These are phyloP conservation scores for Aproaerema taeniolella DNA, from an alignment of 2,888 invertebrate genomes.

Conservation along the genomic window DNA sequence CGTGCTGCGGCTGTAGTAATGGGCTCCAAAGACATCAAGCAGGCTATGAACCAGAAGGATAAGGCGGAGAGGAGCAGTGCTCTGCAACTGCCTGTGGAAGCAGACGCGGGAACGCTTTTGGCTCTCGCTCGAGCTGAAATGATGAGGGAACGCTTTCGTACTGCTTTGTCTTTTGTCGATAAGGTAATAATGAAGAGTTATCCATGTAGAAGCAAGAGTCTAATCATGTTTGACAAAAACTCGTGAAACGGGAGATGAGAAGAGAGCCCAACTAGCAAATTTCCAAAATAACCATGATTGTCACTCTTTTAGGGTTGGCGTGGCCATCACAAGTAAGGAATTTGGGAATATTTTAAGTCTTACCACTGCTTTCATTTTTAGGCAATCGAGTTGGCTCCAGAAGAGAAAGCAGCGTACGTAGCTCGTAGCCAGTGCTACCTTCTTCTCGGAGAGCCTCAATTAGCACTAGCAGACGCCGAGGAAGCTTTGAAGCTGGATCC, in stretches of 20 bases:
- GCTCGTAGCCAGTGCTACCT: conserved; percentile 93
- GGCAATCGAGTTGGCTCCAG: conserved; percentile 91
- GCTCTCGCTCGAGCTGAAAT: conserved; percentile 87
- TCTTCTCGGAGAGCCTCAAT: conserved; percentile 88
- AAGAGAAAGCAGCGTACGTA: conserved; percentile 90
- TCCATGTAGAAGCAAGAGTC: no score
- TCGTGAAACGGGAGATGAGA: no score
- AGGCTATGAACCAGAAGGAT: conserved; percentile 87
- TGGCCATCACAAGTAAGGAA: no score
- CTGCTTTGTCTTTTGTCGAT: conserved; percentile 85
- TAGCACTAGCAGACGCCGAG: conserved; percentile 91
- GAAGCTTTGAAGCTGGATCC: conserved; percentile 85
- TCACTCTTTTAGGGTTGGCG: no score
- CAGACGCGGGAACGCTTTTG: conserved; percentile 85
- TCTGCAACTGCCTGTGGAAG: conserved; percentile 86
- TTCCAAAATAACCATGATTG: no score
- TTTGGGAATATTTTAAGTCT: no score
- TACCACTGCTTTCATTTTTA: no score
- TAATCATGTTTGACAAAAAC: no score
- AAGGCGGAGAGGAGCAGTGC: conserved; percentile 85
- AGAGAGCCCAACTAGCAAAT: no score
- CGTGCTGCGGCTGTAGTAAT: conserved; percentile 92
- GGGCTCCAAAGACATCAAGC: conserved; percentile 92
- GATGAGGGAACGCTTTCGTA: conserved; percentile 83
- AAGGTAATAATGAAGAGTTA: no score